phyloP scores from a whole-genome alignment of 1,140 invertebrate genomes.

The Latrodectus geometricus region DNA sequence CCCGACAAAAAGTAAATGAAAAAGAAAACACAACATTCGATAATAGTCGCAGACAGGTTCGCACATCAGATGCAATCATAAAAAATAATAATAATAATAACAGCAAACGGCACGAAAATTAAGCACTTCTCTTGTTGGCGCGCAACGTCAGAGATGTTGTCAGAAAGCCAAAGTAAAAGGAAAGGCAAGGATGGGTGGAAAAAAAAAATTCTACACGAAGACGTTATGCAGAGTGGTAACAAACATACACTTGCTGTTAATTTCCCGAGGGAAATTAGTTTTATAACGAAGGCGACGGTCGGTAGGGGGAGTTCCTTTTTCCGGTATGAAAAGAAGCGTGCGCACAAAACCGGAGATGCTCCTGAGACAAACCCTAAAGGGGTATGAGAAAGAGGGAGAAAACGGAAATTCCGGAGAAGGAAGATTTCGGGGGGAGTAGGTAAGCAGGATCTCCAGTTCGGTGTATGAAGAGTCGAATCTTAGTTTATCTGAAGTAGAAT shows the following conservation, averaged over 20 bases:
- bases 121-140: not conserved
- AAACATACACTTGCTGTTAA: conserved; percentile 61
- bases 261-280: conserved; percentile 62
- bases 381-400: conserved; percentile 9
- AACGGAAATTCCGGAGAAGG: conserved; percentile 50
- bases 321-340: conserved; percentile 52
- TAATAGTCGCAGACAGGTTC: not conserved
- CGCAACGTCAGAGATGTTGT: not conserved
- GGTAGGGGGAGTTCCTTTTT: conserved; percentile 48
- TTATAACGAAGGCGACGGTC: conserved; percentile 60
- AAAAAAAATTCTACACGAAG: not conserved
- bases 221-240: conserved; percentile 41
- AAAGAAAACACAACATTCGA: not conserved
- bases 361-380: conserved; percentile 55
- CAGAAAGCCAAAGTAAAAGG: not conserved
- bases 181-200: not conserved
- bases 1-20: too few species aligned
- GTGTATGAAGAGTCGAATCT: conserved; percentile 4
- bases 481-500: conserved; percentile 8
- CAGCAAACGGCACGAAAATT: not conserved
- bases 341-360: conserved; percentile 60
- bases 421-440: not conserved
- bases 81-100: not conserved
- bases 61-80: not conserved
- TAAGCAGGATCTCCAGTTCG: conserved; percentile 1